These are phyloP conservation scores for Hypocryptadius cinnamomeus DNA, from an alignment of 2,113 vertebrate species.

Conservation along the genomic window DNA sequence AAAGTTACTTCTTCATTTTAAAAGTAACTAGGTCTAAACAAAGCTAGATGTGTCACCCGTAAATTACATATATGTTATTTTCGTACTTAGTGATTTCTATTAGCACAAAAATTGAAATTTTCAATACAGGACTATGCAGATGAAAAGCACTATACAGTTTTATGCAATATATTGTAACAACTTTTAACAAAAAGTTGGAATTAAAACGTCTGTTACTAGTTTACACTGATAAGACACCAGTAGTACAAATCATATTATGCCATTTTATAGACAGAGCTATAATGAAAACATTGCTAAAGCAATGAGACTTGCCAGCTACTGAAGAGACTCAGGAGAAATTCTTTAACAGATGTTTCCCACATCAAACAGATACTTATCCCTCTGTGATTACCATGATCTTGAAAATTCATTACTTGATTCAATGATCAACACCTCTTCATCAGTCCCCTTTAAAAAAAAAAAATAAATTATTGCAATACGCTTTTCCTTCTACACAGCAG, in stretches of 20 bases:
- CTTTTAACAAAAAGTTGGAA: not conserved
- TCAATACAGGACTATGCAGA: not conserved
- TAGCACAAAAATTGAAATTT: not conserved
- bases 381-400: conserved; percentile 57
- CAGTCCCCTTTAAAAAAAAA: conserved; percentile 28
- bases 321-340: conserved; percentile 65
- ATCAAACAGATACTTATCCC: conserved; percentile 64
- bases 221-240: conserved; percentile 16
- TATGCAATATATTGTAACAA: not conserved
- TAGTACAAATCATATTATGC: not conserved
- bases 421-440: conserved; percentile 48
- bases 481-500: conserved; percentile 27
- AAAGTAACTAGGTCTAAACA: not conserved
- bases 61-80: not conserved
- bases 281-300: conserved; percentile 54
- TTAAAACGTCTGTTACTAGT: not conserved
- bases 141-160: not conserved
- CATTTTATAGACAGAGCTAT: conserved; percentile 32
- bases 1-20: not conserved
- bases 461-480: conserved; percentile 9
- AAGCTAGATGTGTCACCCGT: not conserved
- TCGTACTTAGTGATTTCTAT: not conserved
- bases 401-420: conserved; percentile 64
- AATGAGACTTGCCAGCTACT: conserved; percentile 40
- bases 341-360: conserved; percentile 67